phyloP scores from a whole-genome alignment of 2,113 vertebrate genomes.

The Anser cygnoides region DNA sequence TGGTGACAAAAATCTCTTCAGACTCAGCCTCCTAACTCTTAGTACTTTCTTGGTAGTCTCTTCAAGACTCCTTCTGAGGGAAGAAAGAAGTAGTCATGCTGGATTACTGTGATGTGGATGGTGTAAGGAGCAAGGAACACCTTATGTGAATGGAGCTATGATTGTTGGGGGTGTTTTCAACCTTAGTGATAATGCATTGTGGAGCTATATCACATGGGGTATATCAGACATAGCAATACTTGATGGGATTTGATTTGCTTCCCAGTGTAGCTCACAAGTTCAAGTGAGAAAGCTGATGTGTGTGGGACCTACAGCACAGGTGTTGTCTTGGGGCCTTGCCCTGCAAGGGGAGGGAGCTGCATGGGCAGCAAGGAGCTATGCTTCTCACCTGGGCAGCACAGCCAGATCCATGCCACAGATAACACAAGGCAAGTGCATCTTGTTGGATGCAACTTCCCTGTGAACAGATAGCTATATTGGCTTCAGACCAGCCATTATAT shows the following conservation, averaged over 20 bases:
- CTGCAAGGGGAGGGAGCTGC: neutral
- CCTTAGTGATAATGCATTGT: neutral
- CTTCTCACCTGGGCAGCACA: neutral
- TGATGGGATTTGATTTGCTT: neutral
- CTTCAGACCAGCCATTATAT: slow-evolving; percentile 49
- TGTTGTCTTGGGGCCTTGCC: neutral
- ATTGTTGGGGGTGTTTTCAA: neutral
- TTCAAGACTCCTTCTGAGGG: neutral
- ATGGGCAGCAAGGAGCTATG: neutral
- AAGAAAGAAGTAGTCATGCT: neutral
- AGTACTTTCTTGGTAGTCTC: neutral
- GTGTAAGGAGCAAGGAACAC: neutral
- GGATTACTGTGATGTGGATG: neutral
- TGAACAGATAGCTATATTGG: slow-evolving; percentile 59
- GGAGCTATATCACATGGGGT: neutral
- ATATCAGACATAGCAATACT: neutral
- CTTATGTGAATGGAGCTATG: neutral
- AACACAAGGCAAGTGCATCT: slow-evolving; percentile 24
- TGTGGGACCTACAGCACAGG: neutral
- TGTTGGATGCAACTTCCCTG: slow-evolving; percentile 27
- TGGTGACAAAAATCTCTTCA: neutral
- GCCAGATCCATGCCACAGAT: neutral
- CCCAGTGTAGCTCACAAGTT: neutral
- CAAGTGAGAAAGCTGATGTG: neutral
- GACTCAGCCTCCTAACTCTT: neutral